A percentile compares a stretch with the other conserved stretches of the same genome.
These are phyloP conservation scores for Apistogramma diplotaenia DNA, from an alignment of 2,113 vertebrate genomes.

Conservation along the genomic window DNA sequence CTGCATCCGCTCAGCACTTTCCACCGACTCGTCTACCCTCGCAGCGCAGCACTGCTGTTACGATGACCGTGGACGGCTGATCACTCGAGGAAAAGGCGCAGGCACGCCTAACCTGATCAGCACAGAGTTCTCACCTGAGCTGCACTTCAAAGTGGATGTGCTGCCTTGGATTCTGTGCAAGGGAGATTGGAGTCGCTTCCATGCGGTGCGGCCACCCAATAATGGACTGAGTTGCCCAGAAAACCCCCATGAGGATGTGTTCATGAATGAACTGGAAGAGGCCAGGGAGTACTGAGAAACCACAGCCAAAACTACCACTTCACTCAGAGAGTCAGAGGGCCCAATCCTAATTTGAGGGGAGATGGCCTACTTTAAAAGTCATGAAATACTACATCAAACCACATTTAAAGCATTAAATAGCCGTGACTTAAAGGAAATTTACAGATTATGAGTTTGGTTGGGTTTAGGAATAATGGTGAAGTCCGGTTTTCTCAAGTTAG, in stretches of 20 bases:
- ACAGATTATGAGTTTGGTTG: not conserved
- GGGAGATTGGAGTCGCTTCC: constrained; percentile 93
- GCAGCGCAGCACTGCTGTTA: constrained; percentile 93
- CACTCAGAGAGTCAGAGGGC: constrained; percentile 34
- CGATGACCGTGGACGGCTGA: constrained; percentile 79
- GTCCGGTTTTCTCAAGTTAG: constrained; percentile 48
- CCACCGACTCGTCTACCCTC: constrained; percentile 81
- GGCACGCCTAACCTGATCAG: constrained; percentile 89
- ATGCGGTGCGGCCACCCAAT: constrained; percentile 85
- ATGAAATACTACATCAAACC: constrained; percentile 1
- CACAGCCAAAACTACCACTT: constrained; percentile 56
- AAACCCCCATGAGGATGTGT: constrained; percentile 86
- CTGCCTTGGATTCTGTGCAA: constrained; percentile 94
- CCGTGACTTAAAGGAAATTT: constrained; percentile 20
- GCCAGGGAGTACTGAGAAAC: constrained; percentile 86
- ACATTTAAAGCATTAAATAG: not conserved
- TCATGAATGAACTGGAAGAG: constrained; percentile 89
- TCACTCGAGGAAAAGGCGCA: constrained; percentile 89
- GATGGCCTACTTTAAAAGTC: constrained; percentile 18
- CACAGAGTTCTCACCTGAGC: constrained; percentile 88
- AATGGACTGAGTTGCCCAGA: constrained; percentile 82
- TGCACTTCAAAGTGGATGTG: constrained; percentile 92
- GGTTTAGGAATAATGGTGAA: not conserved
- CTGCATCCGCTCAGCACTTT: constrained; percentile 88
- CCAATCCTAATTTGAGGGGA: constrained; percentile 53